Conservation (phyloP, 2,888 invertebrate genomes). For the Chaetogeoica ovagalla region DNA sequence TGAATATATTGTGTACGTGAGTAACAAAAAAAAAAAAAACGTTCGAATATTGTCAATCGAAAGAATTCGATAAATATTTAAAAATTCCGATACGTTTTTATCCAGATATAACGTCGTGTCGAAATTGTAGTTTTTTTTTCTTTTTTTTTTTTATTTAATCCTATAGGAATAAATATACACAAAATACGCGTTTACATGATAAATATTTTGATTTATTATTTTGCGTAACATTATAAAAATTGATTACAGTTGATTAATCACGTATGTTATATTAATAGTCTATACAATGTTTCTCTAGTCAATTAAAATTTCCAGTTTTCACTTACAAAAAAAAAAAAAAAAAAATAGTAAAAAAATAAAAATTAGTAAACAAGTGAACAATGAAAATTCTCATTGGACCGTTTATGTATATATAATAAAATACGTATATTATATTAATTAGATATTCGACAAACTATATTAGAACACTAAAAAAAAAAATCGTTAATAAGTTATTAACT, state of each 20-base stretch:
- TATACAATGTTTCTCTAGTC: slow-evolving; percentile 12
- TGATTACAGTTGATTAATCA: slow-evolving; percentile 39
- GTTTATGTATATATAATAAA: not conserved
- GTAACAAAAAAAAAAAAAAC: no score
- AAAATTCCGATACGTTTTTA: no score
- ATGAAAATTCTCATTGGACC: slow-evolving; percentile 42
- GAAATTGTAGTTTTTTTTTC: no score
- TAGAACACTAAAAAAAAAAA: not conserved
- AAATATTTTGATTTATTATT: slow-evolving; percentile 52
- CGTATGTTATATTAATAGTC: slow-evolving; percentile 42
- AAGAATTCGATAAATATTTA: no score
- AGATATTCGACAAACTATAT: slow-evolving; percentile 16
- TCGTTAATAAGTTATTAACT: slow-evolving; percentile 43
- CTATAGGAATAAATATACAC: no score
- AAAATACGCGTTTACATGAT: slow-evolving; percentile 10
- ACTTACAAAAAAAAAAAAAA: slow-evolving; percentile 34
- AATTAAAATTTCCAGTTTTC: slow-evolving; percentile 51
- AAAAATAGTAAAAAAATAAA: slow-evolving; percentile 24
- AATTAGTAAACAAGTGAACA: slow-evolving; percentile 44
- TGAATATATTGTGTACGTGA: no score
- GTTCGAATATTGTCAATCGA: no score
- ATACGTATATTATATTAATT: not conserved
- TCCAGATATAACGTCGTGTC: no score
- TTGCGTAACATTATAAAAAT: slow-evolving; percentile 8
- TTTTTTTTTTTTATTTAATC: no score